Evolutionary conservation across 2,113 vertebrate genomes (phyloP), one percentile per base, ranked within the genome.

Genomic region (Sturnira hondurensis): DNA sequence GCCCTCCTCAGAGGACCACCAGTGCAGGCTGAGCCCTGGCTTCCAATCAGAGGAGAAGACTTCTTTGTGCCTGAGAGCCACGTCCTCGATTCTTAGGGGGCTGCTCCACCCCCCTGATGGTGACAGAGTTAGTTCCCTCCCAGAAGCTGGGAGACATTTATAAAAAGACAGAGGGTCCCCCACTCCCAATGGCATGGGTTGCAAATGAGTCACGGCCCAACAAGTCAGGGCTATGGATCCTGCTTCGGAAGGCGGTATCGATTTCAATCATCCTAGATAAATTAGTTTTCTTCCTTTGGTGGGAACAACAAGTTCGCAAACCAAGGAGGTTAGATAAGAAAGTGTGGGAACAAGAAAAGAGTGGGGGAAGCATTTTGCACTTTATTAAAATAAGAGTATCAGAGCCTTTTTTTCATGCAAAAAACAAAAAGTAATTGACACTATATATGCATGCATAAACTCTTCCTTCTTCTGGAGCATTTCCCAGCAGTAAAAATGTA

Each of bases 341-440:
- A 22, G 63, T 93, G 93, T 96, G 94, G 96, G 95, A 95, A 96
- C 95, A 95, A 83, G 96, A 96, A 96, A 92, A 83, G 91, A 93
- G 95, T 97, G 95, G 97, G 94, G 93, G 97, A 96, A 70, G 58
- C 86, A 76, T 92, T 97, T 95, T 92, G 28, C 63, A 93, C 85
- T 76, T 93, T 83, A 97, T 97, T 94, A 95, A 97, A 97, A 97
- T 95, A 84, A 86, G 58, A 89, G 31, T 92, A 70, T 90, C 43
- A 56, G 71, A 85, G 70, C 78, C 94, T 90, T 82, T 47, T 47
- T 83, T 71, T 45, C 9, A 94, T 84, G 86, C 45, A 95, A 95
- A 96, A 97, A 95, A 70, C 77, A 83, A 91, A 96, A 95, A 82
- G 82, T 58, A 89, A 90, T 88, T 92, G 56, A 63, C 61, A 63